A percentile compares a stretch with the other conserved stretches of the same genome.
Evolutionary conservation across 2,113 vertebrate genomes (phyloP).

Genomic region (Halichoeres trimaculatus): DNA sequence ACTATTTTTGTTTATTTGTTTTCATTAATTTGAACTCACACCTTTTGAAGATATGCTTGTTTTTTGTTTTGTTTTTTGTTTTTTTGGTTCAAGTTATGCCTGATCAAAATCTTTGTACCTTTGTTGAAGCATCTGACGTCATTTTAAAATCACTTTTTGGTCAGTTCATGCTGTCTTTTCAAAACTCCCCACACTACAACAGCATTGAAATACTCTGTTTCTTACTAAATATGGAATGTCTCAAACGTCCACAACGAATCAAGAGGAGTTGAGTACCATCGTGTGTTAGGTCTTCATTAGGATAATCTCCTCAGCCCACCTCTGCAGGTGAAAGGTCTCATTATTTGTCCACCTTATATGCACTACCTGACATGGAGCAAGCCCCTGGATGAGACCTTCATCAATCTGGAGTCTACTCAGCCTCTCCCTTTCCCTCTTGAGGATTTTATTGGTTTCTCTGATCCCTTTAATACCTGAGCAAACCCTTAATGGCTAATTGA

Average conservation of each 20-base stretch:
- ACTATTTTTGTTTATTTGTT: too few relatives aligned
- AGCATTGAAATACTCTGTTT: too few relatives aligned
- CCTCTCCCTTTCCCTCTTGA: conserved; percentile 46
- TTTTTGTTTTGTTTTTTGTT: too few relatives aligned
- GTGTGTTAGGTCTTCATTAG: conserved; percentile 46
- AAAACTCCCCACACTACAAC: too few relatives aligned
- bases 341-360: conserved; percentile 42
- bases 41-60: too few relatives aligned
- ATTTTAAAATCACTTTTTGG: not conserved
- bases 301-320: conserved; percentile 31
- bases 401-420: conserved; percentile 63
- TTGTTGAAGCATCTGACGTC: too few relatives aligned
- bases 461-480: conserved; percentile 80
- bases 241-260: not conserved
- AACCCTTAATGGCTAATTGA: conserved; percentile 82
- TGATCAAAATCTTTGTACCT: too few relatives aligned
- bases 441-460: conserved; percentile 73
- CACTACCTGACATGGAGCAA: conserved; percentile 44
- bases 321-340: conserved; percentile 63
- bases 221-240: not conserved
- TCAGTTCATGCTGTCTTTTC: not conserved
- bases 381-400: conserved; percentile 49
- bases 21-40: too few relatives aligned
- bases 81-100: too few relatives aligned
- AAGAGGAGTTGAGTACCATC: conserved; percentile 19